phyloP scores from a whole-genome alignment of 2,797 vertebrate species.

The Micromesistius poutassou region DNA sequence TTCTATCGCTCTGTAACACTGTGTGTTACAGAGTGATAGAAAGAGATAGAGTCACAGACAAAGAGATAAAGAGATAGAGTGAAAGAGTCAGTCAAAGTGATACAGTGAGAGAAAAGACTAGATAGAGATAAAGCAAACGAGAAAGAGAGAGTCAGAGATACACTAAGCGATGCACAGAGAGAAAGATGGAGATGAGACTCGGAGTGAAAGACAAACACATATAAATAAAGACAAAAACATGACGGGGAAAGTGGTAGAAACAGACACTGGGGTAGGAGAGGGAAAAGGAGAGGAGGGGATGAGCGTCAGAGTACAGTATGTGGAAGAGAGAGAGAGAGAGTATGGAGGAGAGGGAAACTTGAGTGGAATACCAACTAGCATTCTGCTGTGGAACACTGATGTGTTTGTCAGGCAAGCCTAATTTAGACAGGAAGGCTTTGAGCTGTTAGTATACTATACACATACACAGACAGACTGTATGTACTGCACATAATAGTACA shows the following conservation, averaged over 20 bases:
- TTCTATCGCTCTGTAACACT: too few species aligned
- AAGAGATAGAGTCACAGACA: not conserved
- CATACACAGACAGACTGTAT: not conserved
- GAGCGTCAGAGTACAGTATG: not conserved
- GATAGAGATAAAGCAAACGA: constrained; percentile 5
- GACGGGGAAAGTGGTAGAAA: not conserved
- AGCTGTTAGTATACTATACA: not conserved
- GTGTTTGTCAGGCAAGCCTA: constrained; percentile 13
- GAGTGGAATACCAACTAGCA: constrained; percentile 48
- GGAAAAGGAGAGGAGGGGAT: not conserved
- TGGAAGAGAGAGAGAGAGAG: not conserved
- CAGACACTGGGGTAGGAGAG: not conserved
- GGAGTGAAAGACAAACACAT: not conserved
- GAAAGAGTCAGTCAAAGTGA: not conserved
- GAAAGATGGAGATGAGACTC: constrained; percentile 15
- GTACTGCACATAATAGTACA: not conserved
- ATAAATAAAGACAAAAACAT: not conserved
- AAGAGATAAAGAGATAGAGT: not conserved
- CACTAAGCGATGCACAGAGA: not conserved
- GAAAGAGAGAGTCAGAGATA: not conserved
- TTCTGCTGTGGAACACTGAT: constrained; percentile 21
- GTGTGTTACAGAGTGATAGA: too few species aligned
- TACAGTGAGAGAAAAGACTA: constrained; percentile 11
- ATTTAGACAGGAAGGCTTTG: not conserved
- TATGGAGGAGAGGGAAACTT: constrained; percentile 14